phyloP scores from a whole-genome alignment of 2,888 invertebrate genomes.

The Drosophila quinaria region DNA sequence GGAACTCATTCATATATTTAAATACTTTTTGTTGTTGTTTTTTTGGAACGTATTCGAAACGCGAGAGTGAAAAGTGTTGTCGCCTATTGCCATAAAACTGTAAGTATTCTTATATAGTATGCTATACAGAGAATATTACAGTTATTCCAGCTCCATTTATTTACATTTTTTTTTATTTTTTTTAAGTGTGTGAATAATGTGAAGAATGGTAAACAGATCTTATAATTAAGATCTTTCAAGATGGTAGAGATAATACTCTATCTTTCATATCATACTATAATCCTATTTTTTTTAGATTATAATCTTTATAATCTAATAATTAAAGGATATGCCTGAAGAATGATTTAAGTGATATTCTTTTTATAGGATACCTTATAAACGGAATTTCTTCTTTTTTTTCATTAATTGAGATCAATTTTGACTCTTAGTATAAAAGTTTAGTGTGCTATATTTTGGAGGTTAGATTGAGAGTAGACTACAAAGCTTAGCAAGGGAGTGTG shows the following conservation, averaged over 20 bases:
- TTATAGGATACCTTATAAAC: background rate
- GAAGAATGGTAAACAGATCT: background rate
- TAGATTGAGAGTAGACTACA: background rate
- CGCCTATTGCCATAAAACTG: slow-evolving; percentile 27
- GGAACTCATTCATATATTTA: background rate
- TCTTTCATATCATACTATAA: too few relatives aligned
- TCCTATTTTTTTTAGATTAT: too few relatives aligned
- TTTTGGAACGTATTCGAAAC: slow-evolving; percentile 13
- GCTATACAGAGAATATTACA: slow-evolving; percentile 7
- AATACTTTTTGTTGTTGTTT: slow-evolving; percentile 11
- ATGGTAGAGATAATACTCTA: too few relatives aligned
- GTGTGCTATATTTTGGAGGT: slow-evolving; percentile 1
- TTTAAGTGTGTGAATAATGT: slow-evolving; percentile 26
- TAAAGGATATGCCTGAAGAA: background rate
- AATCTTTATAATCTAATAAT: background rate
- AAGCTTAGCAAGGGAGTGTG: slow-evolving; percentile 3
- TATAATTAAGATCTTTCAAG: background rate
- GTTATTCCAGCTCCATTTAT: slow-evolving; percentile 12
- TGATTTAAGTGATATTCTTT: background rate
- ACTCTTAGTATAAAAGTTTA: slow-evolving; percentile 4
- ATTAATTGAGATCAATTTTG: background rate
- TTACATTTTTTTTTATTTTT: slow-evolving; percentile 23
- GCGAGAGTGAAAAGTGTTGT: slow-evolving; percentile 6
- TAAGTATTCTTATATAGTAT: slow-evolving; percentile 28
- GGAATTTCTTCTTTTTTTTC: background rate